Evolutionary conservation across 2,797 vertebrate genomes (phyloP).

Genomic region (Craterocephalus amniculus): DNA sequence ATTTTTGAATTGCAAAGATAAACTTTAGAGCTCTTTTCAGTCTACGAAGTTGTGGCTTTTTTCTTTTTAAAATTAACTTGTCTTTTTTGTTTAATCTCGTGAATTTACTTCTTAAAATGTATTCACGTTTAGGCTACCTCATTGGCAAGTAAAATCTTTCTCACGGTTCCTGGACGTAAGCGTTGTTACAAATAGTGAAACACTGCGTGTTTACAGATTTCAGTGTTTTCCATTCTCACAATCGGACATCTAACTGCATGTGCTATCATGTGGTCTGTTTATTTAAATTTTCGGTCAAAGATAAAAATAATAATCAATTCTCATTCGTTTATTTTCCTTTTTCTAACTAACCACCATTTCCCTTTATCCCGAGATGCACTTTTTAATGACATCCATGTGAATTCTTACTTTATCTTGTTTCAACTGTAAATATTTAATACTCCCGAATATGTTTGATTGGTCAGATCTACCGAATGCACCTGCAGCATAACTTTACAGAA

Average conservation of each 20-base stretch:
- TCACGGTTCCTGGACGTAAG: background rate
- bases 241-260: background rate
- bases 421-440: background rate
- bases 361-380: too few relatives aligned
- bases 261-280: background rate
- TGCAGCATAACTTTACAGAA: slow-evolving; percentile 37
- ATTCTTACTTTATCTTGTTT: background rate
- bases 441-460: background rate
- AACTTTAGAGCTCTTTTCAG: slow-evolving; percentile 31
- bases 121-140: too few relatives aligned
- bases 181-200: background rate
- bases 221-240: background rate
- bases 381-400: background rate
- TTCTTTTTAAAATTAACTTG: background rate
- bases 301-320: background rate
- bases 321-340: background rate
- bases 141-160: background rate
- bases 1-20: slow-evolving; percentile 7
- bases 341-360: background rate
- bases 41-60: slow-evolving; percentile 12
- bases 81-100: too few relatives aligned
- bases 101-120: background rate
- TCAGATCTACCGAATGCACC: slow-evolving; percentile 39
- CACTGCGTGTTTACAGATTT: background rate
- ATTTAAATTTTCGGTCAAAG: background rate